A percentile compares a stretch with the other conserved stretches of the same genome.
phyloP scores from a whole-genome alignment of 30 jellyfish, hydroid and myxozoan genomes.

The Aurelia coerulea region DNA sequence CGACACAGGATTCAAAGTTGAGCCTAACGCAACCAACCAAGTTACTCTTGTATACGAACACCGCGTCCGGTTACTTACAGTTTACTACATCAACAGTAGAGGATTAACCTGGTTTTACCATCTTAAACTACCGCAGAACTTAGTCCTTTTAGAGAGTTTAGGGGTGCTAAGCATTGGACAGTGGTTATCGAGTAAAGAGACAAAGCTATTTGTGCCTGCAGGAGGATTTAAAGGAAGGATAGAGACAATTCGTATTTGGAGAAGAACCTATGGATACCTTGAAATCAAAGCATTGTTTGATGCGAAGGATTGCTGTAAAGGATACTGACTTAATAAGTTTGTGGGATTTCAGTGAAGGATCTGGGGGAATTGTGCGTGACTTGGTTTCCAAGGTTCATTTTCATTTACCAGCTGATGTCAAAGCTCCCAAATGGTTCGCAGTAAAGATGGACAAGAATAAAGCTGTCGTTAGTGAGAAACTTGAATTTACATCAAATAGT shows the following conservation, averaged over 20 bases:
- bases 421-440: conserved; percentile 53
- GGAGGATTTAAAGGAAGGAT: conserved; percentile 46
- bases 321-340: conserved; percentile 38
- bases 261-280: conserved; percentile 33
- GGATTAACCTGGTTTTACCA: conserved; percentile 58
- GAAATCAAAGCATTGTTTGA: conserved; percentile 46
- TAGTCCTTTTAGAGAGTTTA: conserved; percentile 18
- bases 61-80: neutral
- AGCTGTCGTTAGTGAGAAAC: conserved; percentile 1
- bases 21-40: conserved; percentile 37
- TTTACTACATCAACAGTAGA: conserved; percentile 51
- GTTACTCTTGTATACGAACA: conserved; percentile 52
- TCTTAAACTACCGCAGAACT: neutral
- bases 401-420: conserved; percentile 38
- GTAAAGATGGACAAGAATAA: neutral
- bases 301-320: neutral
- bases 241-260: conserved; percentile 64
- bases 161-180: conserved; percentile 69
- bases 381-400: conserved; percentile 23
- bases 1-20: conserved; percentile 58
- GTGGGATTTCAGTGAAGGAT: conserved; percentile 71
- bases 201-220: conserved; percentile 40
- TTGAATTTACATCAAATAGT: conserved; percentile 6
- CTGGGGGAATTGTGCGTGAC: conserved; percentile 47
- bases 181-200: conserved; percentile 50